These are phyloP conservation scores for Bombus terrestris DNA, from an alignment of 1,140 invertebrate species.

Conservation along the genomic window DNA sequence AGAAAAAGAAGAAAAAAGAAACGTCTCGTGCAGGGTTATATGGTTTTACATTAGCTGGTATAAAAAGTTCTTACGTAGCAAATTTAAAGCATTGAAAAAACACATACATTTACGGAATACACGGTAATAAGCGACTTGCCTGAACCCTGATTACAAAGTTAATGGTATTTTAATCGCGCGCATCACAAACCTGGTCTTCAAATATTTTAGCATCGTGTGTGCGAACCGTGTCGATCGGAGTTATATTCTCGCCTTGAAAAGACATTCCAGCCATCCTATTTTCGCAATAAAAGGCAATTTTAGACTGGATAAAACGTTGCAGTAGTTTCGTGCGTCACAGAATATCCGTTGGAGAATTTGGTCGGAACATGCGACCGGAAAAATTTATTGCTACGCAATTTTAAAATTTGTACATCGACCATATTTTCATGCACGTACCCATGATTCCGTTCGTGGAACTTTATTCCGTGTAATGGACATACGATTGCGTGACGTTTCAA, in stretches of 20 bases:
- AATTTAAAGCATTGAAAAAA: too few relatives aligned
- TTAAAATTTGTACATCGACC: constrained; percentile 49
- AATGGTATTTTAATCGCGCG: background rate
- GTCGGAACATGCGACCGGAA: constrained; percentile 33
- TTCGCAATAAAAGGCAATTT: constrained; percentile 53
- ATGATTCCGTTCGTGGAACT: background rate
- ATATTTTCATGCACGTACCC: constrained; percentile 26
- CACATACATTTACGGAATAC: too few relatives aligned
- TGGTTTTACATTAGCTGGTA: too few relatives aligned
- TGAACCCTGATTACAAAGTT: too few relatives aligned
- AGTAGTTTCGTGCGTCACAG: constrained; percentile 14
- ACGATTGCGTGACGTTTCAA: background rate
- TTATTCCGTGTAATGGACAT: background rate
- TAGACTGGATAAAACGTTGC: constrained; percentile 31
- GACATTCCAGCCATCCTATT: constrained; percentile 42
- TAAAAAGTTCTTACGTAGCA: too few relatives aligned
- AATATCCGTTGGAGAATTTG: constrained; percentile 35
- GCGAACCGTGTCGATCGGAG: constrained; percentile 27
- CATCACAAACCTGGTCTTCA: background rate
- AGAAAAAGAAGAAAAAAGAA: too few relatives aligned
- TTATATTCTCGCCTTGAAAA: constrained; percentile 53
- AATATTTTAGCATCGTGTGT: background rate
- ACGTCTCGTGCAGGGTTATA: too few relatives aligned
- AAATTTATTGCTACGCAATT: constrained; percentile 58
- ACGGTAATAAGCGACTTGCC: too few relatives aligned